Conservation (phyloP, 2,113 vertebrate species). For the Mobula hypostoma region DNA sequence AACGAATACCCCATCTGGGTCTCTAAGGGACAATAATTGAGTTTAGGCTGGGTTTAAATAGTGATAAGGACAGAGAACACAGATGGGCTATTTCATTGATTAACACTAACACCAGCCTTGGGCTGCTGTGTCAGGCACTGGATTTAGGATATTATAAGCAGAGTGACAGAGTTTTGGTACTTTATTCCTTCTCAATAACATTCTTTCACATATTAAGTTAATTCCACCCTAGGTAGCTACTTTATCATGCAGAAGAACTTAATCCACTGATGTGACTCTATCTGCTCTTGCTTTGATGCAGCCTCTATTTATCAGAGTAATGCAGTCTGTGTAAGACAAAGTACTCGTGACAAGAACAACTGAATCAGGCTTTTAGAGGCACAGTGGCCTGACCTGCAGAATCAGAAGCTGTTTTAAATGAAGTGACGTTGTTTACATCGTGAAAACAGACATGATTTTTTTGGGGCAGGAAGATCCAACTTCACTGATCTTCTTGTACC, state of each 20-base stretch:
- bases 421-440: slow-evolving; percentile 59
- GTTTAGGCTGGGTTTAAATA: slow-evolving; percentile 99
- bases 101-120: slow-evolving; percentile 87
- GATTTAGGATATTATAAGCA: slow-evolving; percentile 97
- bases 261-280: slow-evolving; percentile 98
- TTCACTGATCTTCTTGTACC: slow-evolving; percentile 92
- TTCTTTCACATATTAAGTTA: slow-evolving; percentile 99
- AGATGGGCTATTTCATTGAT: slow-evolving; percentile 96
- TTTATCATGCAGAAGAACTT: slow-evolving; percentile 99
- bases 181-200: slow-evolving; percentile 99
- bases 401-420: slow-evolving; percentile 70
- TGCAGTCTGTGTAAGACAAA: slow-evolving; percentile 90
- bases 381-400: slow-evolving; percentile 68
- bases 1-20: slow-evolving; percentile 97
- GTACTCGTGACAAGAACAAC: slow-evolving; percentile 94
- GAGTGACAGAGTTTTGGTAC: slow-evolving; percentile 99
- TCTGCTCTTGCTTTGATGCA: slow-evolving; percentile 92
- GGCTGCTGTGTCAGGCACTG: slow-evolving; percentile 91
- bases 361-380: slow-evolving; percentile 86
- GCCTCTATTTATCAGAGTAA: slow-evolving; percentile 84
- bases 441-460: slow-evolving; percentile 57
- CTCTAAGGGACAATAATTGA: slow-evolving; percentile 99
- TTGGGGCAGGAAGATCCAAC: slow-evolving; percentile 68
- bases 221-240: slow-evolving; percentile 99
- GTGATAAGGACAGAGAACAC: slow-evolving; percentile 89